phyloP scores from a whole-genome alignment of 2,797 vertebrate species.

The Syncerus caffer region DNA sequence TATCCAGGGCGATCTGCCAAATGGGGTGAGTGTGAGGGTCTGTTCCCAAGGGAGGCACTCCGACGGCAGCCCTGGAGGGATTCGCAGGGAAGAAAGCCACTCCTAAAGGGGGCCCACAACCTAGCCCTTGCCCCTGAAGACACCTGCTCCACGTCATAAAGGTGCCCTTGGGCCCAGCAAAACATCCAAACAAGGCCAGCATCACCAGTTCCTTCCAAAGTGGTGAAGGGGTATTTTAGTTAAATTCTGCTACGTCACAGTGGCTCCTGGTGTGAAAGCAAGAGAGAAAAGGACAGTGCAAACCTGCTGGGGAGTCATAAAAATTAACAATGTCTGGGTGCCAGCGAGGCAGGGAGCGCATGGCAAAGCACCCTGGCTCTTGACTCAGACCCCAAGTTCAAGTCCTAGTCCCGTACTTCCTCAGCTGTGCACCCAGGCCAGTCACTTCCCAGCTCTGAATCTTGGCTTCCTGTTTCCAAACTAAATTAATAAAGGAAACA shows the following conservation, averaged over 20 bases:
- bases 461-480: neutral
- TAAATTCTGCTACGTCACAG: neutral
- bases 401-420: fast-evolving
- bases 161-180: neutral
- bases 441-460: neutral
- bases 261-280: neutral
- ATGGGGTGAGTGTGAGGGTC: neutral
- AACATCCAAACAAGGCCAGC: neutral
- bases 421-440: neutral
- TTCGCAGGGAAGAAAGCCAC: too few relatives aligned
- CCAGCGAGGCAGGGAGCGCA: fast-evolving
- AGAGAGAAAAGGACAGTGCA: neutral
- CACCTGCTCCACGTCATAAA: neutral
- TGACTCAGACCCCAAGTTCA: neutral
- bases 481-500: neutral
- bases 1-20: neutral
- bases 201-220: neutral
- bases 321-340: neutral
- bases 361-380: neutral
- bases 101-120: neutral
- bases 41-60: too few relatives aligned
- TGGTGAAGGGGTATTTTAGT: neutral
- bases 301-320: neutral
- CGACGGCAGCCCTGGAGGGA: neutral
- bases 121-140: neutral